Conservation (phyloP, 2,797 vertebrate species). For the Ctenopoma kingsleyae region DNA sequence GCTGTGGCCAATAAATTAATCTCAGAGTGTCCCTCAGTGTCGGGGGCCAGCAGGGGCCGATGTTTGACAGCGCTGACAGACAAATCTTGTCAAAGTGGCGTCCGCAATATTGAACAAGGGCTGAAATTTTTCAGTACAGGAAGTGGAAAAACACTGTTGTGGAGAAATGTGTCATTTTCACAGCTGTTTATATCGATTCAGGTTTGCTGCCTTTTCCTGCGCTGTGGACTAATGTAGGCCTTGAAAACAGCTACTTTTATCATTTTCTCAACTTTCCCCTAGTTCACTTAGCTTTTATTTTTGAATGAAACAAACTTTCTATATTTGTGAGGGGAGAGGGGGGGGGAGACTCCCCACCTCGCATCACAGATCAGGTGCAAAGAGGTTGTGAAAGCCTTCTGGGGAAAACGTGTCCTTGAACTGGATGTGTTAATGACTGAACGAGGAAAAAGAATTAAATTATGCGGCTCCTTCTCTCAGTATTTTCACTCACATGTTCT, state of each 20-base stretch:
- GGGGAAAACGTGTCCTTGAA: constrained; percentile 74
- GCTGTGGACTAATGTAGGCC: constrained; percentile 23
- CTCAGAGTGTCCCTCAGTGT: constrained; percentile 57
- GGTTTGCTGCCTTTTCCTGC: constrained; percentile 9
- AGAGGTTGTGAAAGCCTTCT: constrained; percentile 75
- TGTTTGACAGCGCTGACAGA: constrained; percentile 69
- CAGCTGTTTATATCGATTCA: constrained; percentile 48
- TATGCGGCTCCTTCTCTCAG: constrained; percentile 58
- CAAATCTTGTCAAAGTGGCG: constrained; percentile 61
- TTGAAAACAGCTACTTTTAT: constrained; percentile 40
- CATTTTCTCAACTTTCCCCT: constrained; percentile 61
- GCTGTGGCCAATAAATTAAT: constrained; percentile 60
- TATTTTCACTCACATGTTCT: constrained; percentile 55
- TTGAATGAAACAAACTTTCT: constrained; percentile 70
- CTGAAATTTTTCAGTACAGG: constrained; percentile 19
- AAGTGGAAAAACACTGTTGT: constrained; percentile 47
- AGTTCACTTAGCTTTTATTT: constrained; percentile 42
- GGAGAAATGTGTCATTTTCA: constrained; percentile 39
- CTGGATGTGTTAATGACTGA: constrained; percentile 79
- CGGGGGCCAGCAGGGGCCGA: constrained; percentile 45
- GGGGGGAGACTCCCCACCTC: constrained; percentile 33
- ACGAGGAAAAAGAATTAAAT: constrained; percentile 47
- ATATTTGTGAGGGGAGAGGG: constrained; percentile 30
- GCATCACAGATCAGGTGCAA: constrained; percentile 69
- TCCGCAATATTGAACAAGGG: constrained; percentile 66